Base-by-base conservation (phyloP, 2,888 invertebrate species). In the Cinara cedri region DNA sequence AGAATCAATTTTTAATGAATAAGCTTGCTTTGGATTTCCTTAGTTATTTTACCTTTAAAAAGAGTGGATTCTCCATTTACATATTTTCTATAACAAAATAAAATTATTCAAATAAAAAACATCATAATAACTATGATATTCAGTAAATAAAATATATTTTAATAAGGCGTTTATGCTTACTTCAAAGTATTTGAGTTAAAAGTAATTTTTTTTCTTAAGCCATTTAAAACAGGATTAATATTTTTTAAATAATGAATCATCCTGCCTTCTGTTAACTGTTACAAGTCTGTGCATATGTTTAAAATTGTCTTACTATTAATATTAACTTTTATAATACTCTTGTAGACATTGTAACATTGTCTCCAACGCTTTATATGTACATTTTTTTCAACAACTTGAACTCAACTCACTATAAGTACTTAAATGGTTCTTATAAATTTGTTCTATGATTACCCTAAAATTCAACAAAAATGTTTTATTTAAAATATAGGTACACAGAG, bases 221-320 rank as follows among this genome's bases (percentile, higher is more conserved):
- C 63, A 63, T 63, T 63, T 63, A 63, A 63, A 42, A 63, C 19
- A 34, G 63, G 63, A 42, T 42, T 13, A 9, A 63, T 19, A 13
- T 63, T 63, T 63, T 19, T 19, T 42, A 34, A 63, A 63, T 1
- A 34, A 34, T 11, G 63, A 51, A 51, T 51, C 51, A 51, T 51
- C 51, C n/a, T n/a, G 14, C n/a, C 51, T 51, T 51, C 51, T n/a
- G 6, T 51, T 51, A 6, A 51, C 51, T 6, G 51, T 51, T 3
- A 51, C 51, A 51, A 51, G 51, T 51, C 51, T 51, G n/a, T 4
- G 51, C 51, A 51, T 6, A 8, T n/a, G n/a, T 51, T 51, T 14
- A 55, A 21, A 11, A 55, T 21, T 55, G 55, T 55, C 21, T 55
- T 55, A 2, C 8, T 21, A 21, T 55, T 21, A 55, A 55, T 21